Evolutionary conservation across 2,113 vertebrate genomes (phyloP).

Genomic region (Amphiprion ocellaris): DNA sequence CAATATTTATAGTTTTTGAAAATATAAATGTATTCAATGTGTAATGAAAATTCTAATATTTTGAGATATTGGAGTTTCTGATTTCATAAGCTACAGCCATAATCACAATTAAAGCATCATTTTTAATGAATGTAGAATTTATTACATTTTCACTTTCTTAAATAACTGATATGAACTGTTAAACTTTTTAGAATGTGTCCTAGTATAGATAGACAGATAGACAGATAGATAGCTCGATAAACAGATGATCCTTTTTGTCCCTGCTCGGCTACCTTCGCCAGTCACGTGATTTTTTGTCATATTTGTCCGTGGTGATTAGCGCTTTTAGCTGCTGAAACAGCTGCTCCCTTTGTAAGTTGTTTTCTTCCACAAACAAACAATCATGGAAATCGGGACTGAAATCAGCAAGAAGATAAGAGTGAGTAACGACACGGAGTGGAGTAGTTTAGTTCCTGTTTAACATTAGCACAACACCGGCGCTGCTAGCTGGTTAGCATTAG

Average conservation of each 20-base stretch:
- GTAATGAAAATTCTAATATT: too few relatives aligned
- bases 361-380: not conserved
- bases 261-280: not conserved
- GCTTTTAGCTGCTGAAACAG: not conserved
- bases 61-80: too few relatives aligned
- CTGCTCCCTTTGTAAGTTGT: not conserved
- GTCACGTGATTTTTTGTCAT: constrained; percentile 47
- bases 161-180: too few relatives aligned
- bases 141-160: too few relatives aligned
- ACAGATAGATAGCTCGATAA: too few relatives aligned
- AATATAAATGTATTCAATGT: too few relatives aligned
- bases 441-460: not conserved
- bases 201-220: too few relatives aligned
- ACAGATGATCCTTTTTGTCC: constrained; percentile 9
- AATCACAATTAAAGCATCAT: too few relatives aligned
- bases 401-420: constrained; percentile 89
- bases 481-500: constrained; percentile 27
- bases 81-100: too few relatives aligned
- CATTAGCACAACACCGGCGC: not conserved
- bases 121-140: too few relatives aligned
- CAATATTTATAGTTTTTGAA: too few relatives aligned
- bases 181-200: too few relatives aligned
- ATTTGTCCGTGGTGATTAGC: not conserved
- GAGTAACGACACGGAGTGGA: not conserved
- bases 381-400: constrained; percentile 86